phyloP scores from a whole-genome alignment of 2,888 invertebrate genomes.

The Bimastos eiseni region DNA sequence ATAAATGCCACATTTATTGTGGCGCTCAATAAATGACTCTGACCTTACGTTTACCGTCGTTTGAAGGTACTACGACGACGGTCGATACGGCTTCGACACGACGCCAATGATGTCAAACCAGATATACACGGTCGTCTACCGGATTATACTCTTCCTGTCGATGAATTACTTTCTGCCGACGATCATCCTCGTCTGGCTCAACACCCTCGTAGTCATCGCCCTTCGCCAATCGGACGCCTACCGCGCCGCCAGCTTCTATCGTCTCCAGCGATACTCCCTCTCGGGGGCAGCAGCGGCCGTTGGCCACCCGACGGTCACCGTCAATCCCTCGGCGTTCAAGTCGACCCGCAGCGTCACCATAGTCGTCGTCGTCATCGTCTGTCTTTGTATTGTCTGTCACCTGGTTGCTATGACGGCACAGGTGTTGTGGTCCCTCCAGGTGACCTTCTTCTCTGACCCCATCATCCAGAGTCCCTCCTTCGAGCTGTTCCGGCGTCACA shows the following conservation, averaged over 20 bases:
- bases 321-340: not conserved
- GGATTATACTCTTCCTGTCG: conserved; percentile 41
- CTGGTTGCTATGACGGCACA: conserved; percentile 42
- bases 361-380: conserved; percentile 42
- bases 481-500: conserved; percentile 34
- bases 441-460: not conserved
- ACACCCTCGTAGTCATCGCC: conserved; percentile 38
- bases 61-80: not conserved
- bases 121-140: conserved; percentile 41
- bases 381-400: conserved; percentile 41
- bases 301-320: not conserved
- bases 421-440: conserved; percentile 40
- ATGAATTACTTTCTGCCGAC: conserved; percentile 43
- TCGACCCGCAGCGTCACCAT: conserved; percentile 35
- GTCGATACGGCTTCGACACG: conserved; percentile 26
- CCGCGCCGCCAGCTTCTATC: conserved; percentile 20
- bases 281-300: not conserved
- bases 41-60: too few relatives aligned
- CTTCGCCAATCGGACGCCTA: conserved; percentile 31
- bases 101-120: conserved; percentile 35
- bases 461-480: conserved; percentile 27
- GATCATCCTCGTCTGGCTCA: conserved; percentile 40
- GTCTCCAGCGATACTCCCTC: not conserved
- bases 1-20: too few relatives aligned
- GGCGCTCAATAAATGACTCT: too few relatives aligned